phyloP scores from a whole-genome alignment of 2,113 vertebrate genomes.

The Epinephelus lanceolatus region DNA sequence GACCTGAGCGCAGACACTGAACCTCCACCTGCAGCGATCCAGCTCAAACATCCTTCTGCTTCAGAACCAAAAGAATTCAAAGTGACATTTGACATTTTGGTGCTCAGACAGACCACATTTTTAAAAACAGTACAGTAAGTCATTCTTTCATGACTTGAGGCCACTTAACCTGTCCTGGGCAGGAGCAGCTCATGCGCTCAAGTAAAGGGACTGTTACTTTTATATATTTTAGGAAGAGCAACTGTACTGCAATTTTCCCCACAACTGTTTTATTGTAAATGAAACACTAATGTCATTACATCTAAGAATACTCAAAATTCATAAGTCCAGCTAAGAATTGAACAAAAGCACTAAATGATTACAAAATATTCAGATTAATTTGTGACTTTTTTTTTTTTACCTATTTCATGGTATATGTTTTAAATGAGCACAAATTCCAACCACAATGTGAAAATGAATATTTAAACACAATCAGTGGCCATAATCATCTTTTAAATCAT shows the following conservation, averaged over 20 bases:
- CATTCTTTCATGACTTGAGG: slow-evolving; percentile 5
- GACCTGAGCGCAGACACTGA: slow-evolving; percentile 25
- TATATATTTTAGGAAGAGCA: background rate
- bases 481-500: slow-evolving; percentile 44
- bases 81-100: slow-evolving; percentile 63
- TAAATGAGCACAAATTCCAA: slow-evolving; percentile 9
- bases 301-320: background rate
- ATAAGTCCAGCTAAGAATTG: background rate
- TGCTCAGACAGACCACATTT: slow-evolving; percentile 1
- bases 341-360: background rate
- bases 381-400: background rate
- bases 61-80: slow-evolving; percentile 16
- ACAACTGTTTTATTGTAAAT: background rate
- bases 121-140: background rate
- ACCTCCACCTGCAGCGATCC: background rate
- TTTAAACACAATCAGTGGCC: background rate
- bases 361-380: background rate
- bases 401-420: background rate
- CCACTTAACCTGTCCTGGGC: background rate
- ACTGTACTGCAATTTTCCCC: background rate
- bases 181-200: background rate
- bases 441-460: background rate
- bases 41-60: slow-evolving; percentile 12
- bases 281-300: background rate
- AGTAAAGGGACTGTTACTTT: background rate